These are phyloP conservation scores for Oppia nitens DNA, from an alignment of 1,140 invertebrate genomes.

Conservation along the genomic window DNA sequence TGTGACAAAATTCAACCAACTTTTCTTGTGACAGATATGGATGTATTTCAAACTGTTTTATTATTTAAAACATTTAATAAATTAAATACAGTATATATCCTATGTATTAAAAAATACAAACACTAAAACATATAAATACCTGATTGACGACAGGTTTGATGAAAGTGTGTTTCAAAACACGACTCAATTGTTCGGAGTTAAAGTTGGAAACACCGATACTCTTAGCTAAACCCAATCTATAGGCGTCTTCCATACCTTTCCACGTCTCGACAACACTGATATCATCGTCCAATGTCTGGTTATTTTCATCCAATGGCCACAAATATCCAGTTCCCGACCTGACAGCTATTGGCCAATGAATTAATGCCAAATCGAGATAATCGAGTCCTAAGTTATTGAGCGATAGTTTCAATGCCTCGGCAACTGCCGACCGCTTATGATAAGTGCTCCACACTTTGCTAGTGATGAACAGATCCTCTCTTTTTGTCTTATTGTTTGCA, in stretches of 20 bases:
- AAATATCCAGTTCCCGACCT: slow-evolving; percentile 27
- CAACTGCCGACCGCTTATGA: slow-evolving; percentile 43
- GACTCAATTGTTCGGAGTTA: slow-evolving; percentile 55
- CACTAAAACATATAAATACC: no score
- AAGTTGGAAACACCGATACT: slow-evolving; percentile 81
- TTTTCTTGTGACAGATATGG: slow-evolving; percentile 24
- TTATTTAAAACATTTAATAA: slow-evolving; percentile 1
- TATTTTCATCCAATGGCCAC: slow-evolving; percentile 30
- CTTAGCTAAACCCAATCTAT: slow-evolving; percentile 44
- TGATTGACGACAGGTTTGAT: slow-evolving; percentile 19
- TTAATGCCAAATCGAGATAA: slow-evolving; percentile 62
- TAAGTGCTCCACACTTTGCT: slow-evolving; percentile 48
- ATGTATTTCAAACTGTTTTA: slow-evolving; percentile 22
- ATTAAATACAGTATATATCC: slow-evolving; percentile 35
- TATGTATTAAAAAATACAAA: slow-evolving; percentile 12
- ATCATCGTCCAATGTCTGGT: slow-evolving; percentile 3
- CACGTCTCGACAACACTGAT: slow-evolving; percentile 21
- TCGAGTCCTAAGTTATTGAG: slow-evolving; percentile 46
- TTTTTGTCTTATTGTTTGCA: no score
- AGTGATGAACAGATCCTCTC: slow-evolving; percentile 63
- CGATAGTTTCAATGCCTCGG: slow-evolving; percentile 41
- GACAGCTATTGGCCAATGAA: slow-evolving; percentile 52
- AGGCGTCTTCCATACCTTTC: slow-evolving; percentile 16
- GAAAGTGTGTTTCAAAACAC: slow-evolving; percentile 34
- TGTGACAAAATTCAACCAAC: slow-evolving; percentile 24